These are phyloP conservation scores for Fukomys damarensis DNA, from an alignment of 2,113 vertebrate species.

Conservation along the genomic window DNA sequence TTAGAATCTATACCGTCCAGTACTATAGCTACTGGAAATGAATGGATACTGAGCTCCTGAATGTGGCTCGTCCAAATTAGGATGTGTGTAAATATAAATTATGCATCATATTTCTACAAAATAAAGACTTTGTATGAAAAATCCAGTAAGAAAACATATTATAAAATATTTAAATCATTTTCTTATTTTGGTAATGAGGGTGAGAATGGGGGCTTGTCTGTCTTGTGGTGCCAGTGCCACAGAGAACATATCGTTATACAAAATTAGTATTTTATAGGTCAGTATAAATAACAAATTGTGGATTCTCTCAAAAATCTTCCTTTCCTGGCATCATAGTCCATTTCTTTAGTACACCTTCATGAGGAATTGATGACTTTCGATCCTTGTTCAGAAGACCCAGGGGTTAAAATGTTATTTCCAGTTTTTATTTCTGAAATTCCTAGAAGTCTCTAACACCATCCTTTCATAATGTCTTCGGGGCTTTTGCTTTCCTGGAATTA, in stretches of 20 bases:
- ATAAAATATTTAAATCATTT: neutral
- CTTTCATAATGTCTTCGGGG: neutral
- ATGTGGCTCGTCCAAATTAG: neutral
- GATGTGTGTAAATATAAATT: neutral
- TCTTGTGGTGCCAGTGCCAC: neutral
- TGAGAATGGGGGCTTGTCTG: neutral
- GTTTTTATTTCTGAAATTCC: conserved; percentile 51
- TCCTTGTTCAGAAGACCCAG: neutral
- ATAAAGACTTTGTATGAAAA: neutral
- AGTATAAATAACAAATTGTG: neutral
- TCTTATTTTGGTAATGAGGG: neutral
- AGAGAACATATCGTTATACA: neutral
- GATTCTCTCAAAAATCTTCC: neutral
- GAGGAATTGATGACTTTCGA: neutral
- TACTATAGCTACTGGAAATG: neutral
- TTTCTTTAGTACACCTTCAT: neutral
- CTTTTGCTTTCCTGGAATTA: conserved; percentile 23
- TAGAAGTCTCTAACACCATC: neutral
- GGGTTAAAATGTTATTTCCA: neutral
- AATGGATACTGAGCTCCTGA: neutral
- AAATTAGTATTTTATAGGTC: neutral
- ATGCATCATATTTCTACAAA: neutral
- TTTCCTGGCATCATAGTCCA: neutral
- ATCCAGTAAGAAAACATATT: neutral
- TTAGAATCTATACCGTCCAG: neutral